These are phyloP conservation scores for Crossaster papposus DNA, from an alignment of 53 echinoderm and acorn worm genomes.

Conservation along the genomic window DNA sequence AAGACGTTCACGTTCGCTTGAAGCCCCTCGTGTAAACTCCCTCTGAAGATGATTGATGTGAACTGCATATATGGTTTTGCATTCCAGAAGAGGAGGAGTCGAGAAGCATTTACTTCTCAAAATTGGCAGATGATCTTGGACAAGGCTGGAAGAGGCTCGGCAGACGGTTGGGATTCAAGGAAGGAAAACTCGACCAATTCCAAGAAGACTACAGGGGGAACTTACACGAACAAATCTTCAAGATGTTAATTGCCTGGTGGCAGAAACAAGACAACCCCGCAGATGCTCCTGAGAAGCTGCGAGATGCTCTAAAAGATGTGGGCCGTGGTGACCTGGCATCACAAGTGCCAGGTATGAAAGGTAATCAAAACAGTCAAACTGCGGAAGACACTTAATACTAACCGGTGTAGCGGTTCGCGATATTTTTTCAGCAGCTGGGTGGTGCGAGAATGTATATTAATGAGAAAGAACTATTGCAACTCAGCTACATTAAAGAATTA, in stretches of 20 bases:
- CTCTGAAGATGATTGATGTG: too few relatives aligned
- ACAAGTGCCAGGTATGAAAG: not conserved
- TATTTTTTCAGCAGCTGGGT: too few relatives aligned
- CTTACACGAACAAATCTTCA: slow-evolving; percentile 3
- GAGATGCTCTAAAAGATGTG: not conserved
- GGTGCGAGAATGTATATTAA: too few relatives aligned
- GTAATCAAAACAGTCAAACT: too few relatives aligned
- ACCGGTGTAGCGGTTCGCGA: too few relatives aligned
- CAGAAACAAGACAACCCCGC: not conserved
- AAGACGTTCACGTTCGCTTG: too few relatives aligned
- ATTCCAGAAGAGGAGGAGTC: not conserved
- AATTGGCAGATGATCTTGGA: not conserved
- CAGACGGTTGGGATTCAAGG: not conserved
- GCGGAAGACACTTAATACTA: too few relatives aligned
- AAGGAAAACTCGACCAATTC: not conserved
- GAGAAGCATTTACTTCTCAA: not conserved
- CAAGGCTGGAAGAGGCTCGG: slow-evolving; percentile 4
- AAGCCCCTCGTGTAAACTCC: too few relatives aligned
- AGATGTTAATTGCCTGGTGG: slow-evolving; percentile 19
- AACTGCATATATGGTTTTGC: too few relatives aligned
- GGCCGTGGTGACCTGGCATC: slow-evolving; percentile 4
- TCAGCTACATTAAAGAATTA: too few relatives aligned
- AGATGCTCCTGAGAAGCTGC: not conserved
- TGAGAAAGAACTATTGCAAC: too few relatives aligned
- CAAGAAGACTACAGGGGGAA: not conserved